phyloP scores from a whole-genome alignment of 2,113 vertebrate species.

The Colistium nudipinnis region DNA sequence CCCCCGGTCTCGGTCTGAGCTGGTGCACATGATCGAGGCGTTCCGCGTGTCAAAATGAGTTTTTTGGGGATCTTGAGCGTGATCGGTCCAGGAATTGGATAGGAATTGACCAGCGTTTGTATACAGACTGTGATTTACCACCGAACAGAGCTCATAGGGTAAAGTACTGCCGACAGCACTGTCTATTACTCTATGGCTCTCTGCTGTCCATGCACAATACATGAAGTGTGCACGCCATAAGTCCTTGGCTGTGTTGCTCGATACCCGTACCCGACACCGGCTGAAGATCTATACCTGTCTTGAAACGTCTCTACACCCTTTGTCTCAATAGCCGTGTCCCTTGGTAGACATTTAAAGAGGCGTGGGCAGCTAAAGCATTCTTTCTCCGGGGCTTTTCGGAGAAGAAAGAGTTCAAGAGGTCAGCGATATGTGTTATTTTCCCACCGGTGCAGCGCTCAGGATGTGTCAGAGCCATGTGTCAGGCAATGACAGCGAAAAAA shows the following conservation, averaged over 20 bases:
- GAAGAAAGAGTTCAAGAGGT: constrained; percentile 78
- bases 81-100: no score
- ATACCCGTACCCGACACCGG: constrained; percentile 74
- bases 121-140: constrained; percentile 64
- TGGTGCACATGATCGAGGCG: constrained; percentile 36
- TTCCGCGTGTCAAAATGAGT: constrained; percentile 48
- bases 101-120: constrained; percentile 51
- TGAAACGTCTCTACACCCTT: constrained; percentile 59
- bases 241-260: constrained; percentile 73
- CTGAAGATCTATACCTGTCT: constrained; percentile 78
- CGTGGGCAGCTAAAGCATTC: constrained; percentile 73
- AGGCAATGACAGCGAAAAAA: constrained; percentile 77
- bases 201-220: constrained; percentile 72
- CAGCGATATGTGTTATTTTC: constrained; percentile 78
- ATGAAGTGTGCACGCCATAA: constrained; percentile 72
- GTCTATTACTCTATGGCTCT: constrained; percentile 59
- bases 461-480: constrained; percentile 78
- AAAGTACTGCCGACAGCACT: constrained; percentile 74
- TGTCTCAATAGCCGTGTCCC: constrained; percentile 73
- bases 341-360: constrained; percentile 76
- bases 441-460: constrained; percentile 68
- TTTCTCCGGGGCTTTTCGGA: constrained; percentile 72
- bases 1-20: constrained; percentile 7
- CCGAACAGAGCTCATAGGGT: constrained; percentile 50
- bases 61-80: constrained; percentile 46